Conservation (phyloP, 2,113 vertebrate species). For the Pangasianodon gigas region DNA sequence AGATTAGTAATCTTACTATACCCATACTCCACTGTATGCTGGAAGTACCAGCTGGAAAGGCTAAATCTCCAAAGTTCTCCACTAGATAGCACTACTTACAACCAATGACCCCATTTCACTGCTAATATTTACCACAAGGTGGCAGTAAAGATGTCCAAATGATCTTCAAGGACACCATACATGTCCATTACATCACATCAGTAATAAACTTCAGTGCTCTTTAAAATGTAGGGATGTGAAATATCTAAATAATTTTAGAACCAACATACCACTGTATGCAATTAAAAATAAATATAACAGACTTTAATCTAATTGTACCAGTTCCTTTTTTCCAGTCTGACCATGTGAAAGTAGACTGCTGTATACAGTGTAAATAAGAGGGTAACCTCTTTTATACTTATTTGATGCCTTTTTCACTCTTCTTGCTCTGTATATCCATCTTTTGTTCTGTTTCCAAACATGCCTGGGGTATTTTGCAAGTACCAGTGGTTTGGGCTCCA, state of each 20-base stretch:
- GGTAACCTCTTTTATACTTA: background rate
- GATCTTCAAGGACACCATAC: background rate
- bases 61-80: background rate
- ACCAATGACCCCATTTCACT: background rate
- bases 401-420: background rate
- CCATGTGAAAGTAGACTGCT: background rate
- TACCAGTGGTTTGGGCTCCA: background rate
- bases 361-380: background rate
- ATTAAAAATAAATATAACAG: no score
- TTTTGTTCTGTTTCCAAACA: background rate
- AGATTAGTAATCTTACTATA: background rate
- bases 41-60: background rate
- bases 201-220: background rate
- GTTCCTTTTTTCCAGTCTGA: background rate
- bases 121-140: conserved; percentile 21
- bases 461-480: background rate
- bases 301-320: background rate
- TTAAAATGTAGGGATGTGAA: background rate
- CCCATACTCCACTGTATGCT: background rate
- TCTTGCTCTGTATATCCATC: background rate
- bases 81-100: conserved; percentile 8
- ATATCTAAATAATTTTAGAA: background rate
- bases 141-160: background rate
- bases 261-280: background rate
- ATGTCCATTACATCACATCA: background rate